Percentiles rank a stretch among this genome's conserved stretches.
Evolutionary conservation across 2,797 vertebrate species (phyloP).

Genomic region (Neostethus bicornis): DNA sequence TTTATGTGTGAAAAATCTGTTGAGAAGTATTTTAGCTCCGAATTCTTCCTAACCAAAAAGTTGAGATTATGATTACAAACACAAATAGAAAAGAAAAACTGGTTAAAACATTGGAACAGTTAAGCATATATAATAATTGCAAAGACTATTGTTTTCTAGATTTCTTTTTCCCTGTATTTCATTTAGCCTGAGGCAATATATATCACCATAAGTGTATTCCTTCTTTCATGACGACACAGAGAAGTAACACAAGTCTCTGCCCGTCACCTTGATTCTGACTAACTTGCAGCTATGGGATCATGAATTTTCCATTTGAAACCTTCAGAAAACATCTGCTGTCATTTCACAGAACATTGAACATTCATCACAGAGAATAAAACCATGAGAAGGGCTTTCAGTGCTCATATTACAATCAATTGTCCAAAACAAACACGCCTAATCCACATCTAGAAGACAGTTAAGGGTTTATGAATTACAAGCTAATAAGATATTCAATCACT

Average conservation of each 20-base stretch:
- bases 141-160: slow-evolving; percentile 9
- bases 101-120: slow-evolving; percentile 1
- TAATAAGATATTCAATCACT: neutral
- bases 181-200: slow-evolving; percentile 32
- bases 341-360: neutral
- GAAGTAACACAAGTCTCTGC: slow-evolving; percentile 32
- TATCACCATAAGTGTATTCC: slow-evolving; percentile 37
- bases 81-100: neutral
- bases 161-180: slow-evolving; percentile 5
- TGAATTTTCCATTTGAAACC: slow-evolving; percentile 9
- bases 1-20: slow-evolving; percentile 13
- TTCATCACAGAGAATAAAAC: slow-evolving; percentile 14
- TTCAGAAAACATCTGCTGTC: slow-evolving; percentile 13
- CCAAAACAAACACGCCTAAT: slow-evolving; percentile 13
- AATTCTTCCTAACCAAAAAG: neutral
- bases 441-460: slow-evolving; percentile 10
- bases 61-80: slow-evolving; percentile 5
- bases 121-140: slow-evolving; percentile 9
- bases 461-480: slow-evolving; percentile 3
- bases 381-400: neutral
- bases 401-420: slow-evolving; percentile 9
- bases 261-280: slow-evolving; percentile 43
- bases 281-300: slow-evolving; percentile 4
- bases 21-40: neutral
- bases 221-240: slow-evolving; percentile 33